These are phyloP conservation scores for Dynastes hyllus DNA, from an alignment of 2,888 invertebrate species.

Conservation along the genomic window DNA sequence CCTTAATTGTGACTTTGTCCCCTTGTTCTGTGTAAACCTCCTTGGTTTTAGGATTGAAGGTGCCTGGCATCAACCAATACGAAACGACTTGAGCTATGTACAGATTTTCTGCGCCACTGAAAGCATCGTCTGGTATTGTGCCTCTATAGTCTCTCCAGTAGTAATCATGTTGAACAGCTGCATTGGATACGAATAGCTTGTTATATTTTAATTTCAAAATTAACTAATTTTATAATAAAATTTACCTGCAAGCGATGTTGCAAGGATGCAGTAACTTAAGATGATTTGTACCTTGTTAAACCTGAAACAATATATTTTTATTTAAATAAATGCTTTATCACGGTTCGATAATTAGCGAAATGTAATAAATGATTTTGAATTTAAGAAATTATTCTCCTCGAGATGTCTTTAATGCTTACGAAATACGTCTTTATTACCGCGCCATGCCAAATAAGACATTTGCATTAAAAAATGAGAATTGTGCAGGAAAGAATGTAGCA, in stretches of 20 bases:
- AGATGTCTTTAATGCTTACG: no score
- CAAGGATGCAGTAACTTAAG: neutral
- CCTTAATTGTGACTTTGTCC: neutral
- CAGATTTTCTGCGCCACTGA: conserved; percentile 21
- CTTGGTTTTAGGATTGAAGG: conserved; percentile 13
- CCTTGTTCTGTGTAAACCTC: conserved; percentile 19
- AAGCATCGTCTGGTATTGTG: conserved; percentile 26
- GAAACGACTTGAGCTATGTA: conserved; percentile 26
- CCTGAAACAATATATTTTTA: neutral
- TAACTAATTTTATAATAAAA: neutral
- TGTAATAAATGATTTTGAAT: no score
- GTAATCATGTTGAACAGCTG: conserved; percentile 15
- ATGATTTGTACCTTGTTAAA: neutral
- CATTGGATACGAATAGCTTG: neutral
- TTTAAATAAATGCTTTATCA: no score
- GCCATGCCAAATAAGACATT: no score
- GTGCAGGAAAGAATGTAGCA: no score
- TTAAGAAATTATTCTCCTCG: no score
- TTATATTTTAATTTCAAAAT: neutral
- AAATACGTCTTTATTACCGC: no score
- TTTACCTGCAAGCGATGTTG: neutral
- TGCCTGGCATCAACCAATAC: conserved; percentile 36
- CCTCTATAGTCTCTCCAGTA: conserved; percentile 36
- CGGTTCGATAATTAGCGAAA: no score
- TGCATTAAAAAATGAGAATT: no score